Base-by-base conservation (phyloP, 2,888 invertebrate species). In the Nomada fucata region DNA sequence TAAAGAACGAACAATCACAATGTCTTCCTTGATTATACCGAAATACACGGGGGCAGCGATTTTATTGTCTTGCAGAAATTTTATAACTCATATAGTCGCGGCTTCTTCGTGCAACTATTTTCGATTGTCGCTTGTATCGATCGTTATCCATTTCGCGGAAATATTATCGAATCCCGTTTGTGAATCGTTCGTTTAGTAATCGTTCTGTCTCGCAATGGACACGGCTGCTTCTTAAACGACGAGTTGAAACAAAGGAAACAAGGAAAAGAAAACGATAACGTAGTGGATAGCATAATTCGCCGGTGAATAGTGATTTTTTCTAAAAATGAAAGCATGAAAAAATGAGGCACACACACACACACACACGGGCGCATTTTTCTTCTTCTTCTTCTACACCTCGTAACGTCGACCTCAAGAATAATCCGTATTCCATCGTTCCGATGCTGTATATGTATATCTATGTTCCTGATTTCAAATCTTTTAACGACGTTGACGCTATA, bases 11-110 rank as follows among this genome's bases (percentile, higher is more conserved):
- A 88, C 88, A 89, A 89, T 88, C 88, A 88, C 88, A 87, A 89
- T 88, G 88, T 88, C 88, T 88, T 88, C 88, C 88, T 88, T 88
- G 89, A 89, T 87, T 89, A 87, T 87, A 86, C 84, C 86, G 88
- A 88, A 84, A 83, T 89, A 89, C 89, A 89, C 85, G 88, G 87
- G 82, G 88, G 87, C 87, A 88, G 88, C 87, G 83, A 67, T 88
- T 88, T 86, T 88, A 88, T 88, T 88, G 83, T 85, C 87, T 88
- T 88, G 87, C 88, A 83, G 78, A 82, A 79, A 77, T 88, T 87
- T 86, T 88, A 88, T 88, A 88, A 88, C 83, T 88, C 83, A 88
- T 86, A 88, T 88, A 88, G 87, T 86, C 87, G 88, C 87, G 87
- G 86, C 88, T 88, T 86, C 87, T 83, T 88, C 87, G 88, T 88